These are phyloP conservation scores for Perizoma affinitatum DNA, from an alignment of 2,888 invertebrate species.

Conservation along the genomic window DNA sequence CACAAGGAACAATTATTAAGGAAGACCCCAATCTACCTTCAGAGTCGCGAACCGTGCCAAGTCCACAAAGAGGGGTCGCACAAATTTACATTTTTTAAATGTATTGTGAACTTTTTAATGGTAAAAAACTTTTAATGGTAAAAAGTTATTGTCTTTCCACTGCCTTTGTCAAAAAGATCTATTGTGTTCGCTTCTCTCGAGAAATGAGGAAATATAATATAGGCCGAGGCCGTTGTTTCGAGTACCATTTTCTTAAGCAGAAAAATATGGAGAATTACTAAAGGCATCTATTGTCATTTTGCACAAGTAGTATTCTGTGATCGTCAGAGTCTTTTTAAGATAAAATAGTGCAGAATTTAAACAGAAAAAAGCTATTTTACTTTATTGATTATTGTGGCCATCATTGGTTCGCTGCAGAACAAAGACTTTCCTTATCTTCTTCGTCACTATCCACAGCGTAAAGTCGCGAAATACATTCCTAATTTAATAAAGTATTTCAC, in stretches of 20 bases:
- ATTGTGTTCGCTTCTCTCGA: conserved; percentile 37
- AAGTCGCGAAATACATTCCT: background rate
- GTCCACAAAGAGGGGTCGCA: conserved; percentile 39
- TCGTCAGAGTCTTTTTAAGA: background rate
- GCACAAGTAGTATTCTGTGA: too few species aligned
- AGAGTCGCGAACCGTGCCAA: conserved; percentile 38
- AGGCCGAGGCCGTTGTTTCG: conserved; percentile 23
- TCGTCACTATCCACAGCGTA: too few species aligned
- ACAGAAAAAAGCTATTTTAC: background rate
- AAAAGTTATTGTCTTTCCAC: conserved; percentile 56
- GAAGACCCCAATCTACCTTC: conserved; percentile 39
- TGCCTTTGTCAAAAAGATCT: conserved; percentile 44
- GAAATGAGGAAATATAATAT: conserved; percentile 28
- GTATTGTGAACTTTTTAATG: conserved; percentile 50
- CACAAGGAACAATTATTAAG: conserved; percentile 24
- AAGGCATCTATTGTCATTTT: conserved; percentile 18
- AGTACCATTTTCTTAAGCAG: conserved; percentile 24
- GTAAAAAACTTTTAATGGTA: conserved; percentile 39
- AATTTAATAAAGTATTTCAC: background rate
- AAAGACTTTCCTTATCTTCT: too few species aligned
- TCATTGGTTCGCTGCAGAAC: too few species aligned
- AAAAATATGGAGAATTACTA: conserved; percentile 24
- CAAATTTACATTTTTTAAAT: conserved; percentile 40
- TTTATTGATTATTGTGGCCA: too few species aligned
- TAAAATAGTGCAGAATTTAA: conserved; percentile 6